Evolutionary conservation across 2,888 invertebrate genomes (phyloP), one percentile per base, ranked within the genome.

Genomic region (Liopterus haemorrhoidalis): DNA sequence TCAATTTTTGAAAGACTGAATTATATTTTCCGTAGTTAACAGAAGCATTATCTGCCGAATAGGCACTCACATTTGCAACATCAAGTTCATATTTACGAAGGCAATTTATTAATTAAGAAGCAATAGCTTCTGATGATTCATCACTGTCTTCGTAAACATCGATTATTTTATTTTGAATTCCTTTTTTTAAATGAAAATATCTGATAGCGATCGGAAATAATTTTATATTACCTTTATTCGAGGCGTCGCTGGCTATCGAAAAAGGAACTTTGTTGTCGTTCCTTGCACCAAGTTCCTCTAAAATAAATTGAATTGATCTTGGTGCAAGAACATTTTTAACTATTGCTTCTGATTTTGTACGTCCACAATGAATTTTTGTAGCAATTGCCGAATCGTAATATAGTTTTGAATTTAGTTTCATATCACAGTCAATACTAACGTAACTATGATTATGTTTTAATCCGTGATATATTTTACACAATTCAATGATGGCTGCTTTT

Each of bases 371-470:
- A 21, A 50, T 16, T 45, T 46, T 46, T 48, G 47, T 49, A 22
- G 43, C 48, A 16, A 53, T 43, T 27, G 50, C 43, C 16, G 49
- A 53, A 44, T 57, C 51, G 12, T 36, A 30, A 35, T 50, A 55
- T 15, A 49, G 41, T 32, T 33, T 24, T 11, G 49, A 41, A 41
- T 49, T 50, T 18, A 52, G 32, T 43, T 52, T 54, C 2, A 48
- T 50, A 15, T 46, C 53, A 43, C 52, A 55, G 25, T 54, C 53
- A 47, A 49, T 51, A 32, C 52, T 51, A 18, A 46, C 30, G 48
- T 55, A 56, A 33, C 51, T 50, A 50, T 53, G 54, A 46, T 53
- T 52, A 43, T 57, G 55, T 30, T 46, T 41, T 19, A 55, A 48
- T 40, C 50, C 52, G 30, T 54, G 54, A 52, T 50, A 55, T 22